These are phyloP conservation scores for Synergus umbraculus DNA, from an alignment of 2,888 invertebrate genomes.

Conservation along the genomic window DNA sequence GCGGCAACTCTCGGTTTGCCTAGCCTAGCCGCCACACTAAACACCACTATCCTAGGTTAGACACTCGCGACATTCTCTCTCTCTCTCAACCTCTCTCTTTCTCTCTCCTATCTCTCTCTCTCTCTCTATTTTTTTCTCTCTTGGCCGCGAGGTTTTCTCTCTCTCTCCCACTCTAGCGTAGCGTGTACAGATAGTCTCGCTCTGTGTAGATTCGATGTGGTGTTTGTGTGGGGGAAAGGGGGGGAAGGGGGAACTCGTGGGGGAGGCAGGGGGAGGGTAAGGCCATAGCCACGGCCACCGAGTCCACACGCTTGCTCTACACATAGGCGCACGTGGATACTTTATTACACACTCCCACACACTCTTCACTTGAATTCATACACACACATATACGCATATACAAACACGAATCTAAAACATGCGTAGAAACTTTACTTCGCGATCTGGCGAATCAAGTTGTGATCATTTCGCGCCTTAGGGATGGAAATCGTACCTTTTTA, in stretches of 20 bases:
- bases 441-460: conserved; percentile 6
- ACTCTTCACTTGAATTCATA: conserved; percentile 49
- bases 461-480: conserved; percentile 18
- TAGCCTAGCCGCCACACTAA: conserved; percentile 74
- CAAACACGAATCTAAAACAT: conserved; percentile 8
- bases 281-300: conserved; percentile 77
- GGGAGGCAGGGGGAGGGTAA: conserved; percentile 67
- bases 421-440: background rate
- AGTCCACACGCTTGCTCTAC: conserved; percentile 60
- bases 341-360: conserved; percentile 53
- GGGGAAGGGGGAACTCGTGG: conserved; percentile 35
- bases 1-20: conserved; percentile 71
- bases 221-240: conserved; percentile 47
- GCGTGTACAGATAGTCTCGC: conserved; percentile 55
- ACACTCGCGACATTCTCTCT: conserved; percentile 69
- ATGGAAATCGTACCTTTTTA: conserved; percentile 11
- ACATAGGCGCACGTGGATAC: conserved; percentile 55
- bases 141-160: conserved; percentile 49
- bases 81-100: conserved; percentile 47
- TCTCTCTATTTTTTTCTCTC: conserved; percentile 34
- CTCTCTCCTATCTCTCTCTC: conserved; percentile 42
- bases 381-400: conserved; percentile 43
- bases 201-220: conserved; percentile 60
- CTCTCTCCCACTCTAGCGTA: conserved; percentile 48
- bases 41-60: conserved; percentile 75